Evolutionary conservation across 2,888 invertebrate species (phyloP).

Genomic region (Polydrusus pterygomalis): DNA sequence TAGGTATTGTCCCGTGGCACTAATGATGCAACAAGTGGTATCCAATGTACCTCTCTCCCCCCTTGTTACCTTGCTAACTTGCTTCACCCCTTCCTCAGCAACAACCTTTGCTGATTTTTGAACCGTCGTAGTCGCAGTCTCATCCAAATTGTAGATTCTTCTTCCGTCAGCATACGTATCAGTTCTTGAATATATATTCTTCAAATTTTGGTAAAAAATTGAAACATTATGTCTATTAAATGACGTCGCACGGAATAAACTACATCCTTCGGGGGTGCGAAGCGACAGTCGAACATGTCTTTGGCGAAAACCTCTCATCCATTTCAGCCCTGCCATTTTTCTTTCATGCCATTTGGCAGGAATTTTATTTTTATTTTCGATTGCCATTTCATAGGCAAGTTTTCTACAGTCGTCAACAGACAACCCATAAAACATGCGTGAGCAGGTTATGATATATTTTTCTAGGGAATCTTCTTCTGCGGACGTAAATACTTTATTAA

Average conservation of each 20-base stretch:
- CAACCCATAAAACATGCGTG: conserved; percentile 32
- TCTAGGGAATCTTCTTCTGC: conserved; percentile 32
- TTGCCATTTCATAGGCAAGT: neutral
- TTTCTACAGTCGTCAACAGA: conserved; percentile 28
- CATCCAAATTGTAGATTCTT: conserved; percentile 53
- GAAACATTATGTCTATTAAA: neutral
- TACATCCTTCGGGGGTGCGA: conserved; percentile 35
- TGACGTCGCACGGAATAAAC: neutral
- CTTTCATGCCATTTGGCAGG: conserved; percentile 65
- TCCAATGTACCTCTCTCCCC: too few species aligned
- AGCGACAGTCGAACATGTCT: conserved; percentile 37
- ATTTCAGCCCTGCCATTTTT: conserved; percentile 61
- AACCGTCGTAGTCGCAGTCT: conserved; percentile 34
- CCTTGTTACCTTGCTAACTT: too few species aligned
- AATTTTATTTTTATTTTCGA: conserved; percentile 31
- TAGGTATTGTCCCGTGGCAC: too few species aligned
- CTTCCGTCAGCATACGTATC: conserved; percentile 46
- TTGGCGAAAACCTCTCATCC: neutral
- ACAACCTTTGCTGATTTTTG: too few species aligned
- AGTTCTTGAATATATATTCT: conserved; percentile 14
- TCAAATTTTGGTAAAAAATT: conserved; percentile 7
- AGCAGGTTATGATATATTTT: conserved; percentile 35
- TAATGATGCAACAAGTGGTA: too few species aligned
- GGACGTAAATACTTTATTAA: conserved; percentile 34
- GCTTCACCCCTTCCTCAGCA: too few species aligned